Conservation (phyloP, 2,888 invertebrate genomes). For the Diarsia mendica region DNA sequence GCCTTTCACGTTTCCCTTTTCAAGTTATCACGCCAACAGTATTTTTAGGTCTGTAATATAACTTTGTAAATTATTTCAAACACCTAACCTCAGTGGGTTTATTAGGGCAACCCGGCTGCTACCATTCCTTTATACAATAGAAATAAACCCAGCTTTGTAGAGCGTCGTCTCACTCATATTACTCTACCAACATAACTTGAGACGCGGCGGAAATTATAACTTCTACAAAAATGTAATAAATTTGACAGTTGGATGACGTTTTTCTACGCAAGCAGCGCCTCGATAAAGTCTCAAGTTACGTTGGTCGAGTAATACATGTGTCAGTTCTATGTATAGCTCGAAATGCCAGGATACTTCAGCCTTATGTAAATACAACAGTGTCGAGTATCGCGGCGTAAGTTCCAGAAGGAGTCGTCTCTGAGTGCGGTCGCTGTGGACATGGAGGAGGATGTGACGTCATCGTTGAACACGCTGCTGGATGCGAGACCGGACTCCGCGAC, state of each 20-base stretch:
- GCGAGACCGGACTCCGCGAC: conserved; percentile 91
- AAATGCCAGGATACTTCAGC: conserved; percentile 41
- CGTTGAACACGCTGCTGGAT: conserved; percentile 96
- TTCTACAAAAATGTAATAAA: background rate
- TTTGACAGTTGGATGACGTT: background rate
- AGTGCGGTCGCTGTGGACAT: conserved; percentile 97
- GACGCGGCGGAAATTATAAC: background rate
- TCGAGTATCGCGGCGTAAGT: conserved; percentile 74
- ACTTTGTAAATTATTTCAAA: background rate
- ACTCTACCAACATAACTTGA: background rate
- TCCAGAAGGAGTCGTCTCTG: conserved; percentile 94
- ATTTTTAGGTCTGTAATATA: background rate
- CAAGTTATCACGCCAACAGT: background rate
- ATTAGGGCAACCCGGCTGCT: background rate
- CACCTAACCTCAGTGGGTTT: background rate
- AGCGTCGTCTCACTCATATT: background rate
- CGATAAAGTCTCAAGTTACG: background rate
- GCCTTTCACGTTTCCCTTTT: background rate
- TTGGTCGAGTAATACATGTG: conserved; percentile 9
- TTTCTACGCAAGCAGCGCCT: background rate
- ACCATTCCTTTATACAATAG: background rate
- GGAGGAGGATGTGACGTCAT: conserved; percentile 98
- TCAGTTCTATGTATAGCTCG: conserved; percentile 13
- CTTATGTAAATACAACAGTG: conserved; percentile 51
- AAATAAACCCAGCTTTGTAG: conserved; percentile 6